These are phyloP conservation scores for Hololepta plana DNA, from an alignment of 2,888 invertebrate species.

Conservation along the genomic window DNA sequence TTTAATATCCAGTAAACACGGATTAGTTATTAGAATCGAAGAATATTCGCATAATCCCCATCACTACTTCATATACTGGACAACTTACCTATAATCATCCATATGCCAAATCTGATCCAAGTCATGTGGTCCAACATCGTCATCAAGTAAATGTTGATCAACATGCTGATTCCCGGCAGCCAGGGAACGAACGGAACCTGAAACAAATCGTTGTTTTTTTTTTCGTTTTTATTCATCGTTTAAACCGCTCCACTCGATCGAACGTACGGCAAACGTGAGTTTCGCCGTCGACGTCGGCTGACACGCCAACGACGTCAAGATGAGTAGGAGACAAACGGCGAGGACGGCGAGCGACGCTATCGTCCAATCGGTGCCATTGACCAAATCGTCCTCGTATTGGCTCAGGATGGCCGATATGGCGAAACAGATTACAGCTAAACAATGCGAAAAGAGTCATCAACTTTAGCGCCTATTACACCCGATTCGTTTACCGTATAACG, in stretches of 20 bases:
- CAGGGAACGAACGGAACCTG: constrained; percentile 74
- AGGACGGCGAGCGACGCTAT: constrained; percentile 20
- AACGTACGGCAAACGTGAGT: constrained; percentile 40
- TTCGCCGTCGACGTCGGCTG: constrained; percentile 45
- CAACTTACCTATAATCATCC: constrained; percentile 66
- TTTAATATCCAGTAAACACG: too few relatives aligned
- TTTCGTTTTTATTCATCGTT: constrained; percentile 3
- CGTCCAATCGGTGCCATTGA: constrained; percentile 22
- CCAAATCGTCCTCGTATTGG: constrained; percentile 19
- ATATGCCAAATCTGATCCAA: constrained; percentile 68
- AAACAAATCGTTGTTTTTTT: constrained; percentile 15
- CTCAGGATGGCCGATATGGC: constrained; percentile 21
- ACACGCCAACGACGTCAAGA: constrained; percentile 34
- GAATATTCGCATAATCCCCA: too few relatives aligned
- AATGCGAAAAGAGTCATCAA: constrained; percentile 5
- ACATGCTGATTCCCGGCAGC: constrained; percentile 62
- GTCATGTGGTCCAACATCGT: constrained; percentile 56
- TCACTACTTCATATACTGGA: too few relatives aligned
- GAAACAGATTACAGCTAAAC: constrained; percentile 21
- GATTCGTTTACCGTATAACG: constrained; percentile 28
- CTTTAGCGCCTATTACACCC: constrained; percentile 2
- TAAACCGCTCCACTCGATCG: too few relatives aligned
- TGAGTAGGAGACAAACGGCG: constrained; percentile 19
- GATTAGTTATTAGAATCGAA: too few relatives aligned
- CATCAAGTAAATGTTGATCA: constrained; percentile 75